Conservation (phyloP, 1,140 invertebrate species). For the Pseudomyrmex sp. region DNA sequence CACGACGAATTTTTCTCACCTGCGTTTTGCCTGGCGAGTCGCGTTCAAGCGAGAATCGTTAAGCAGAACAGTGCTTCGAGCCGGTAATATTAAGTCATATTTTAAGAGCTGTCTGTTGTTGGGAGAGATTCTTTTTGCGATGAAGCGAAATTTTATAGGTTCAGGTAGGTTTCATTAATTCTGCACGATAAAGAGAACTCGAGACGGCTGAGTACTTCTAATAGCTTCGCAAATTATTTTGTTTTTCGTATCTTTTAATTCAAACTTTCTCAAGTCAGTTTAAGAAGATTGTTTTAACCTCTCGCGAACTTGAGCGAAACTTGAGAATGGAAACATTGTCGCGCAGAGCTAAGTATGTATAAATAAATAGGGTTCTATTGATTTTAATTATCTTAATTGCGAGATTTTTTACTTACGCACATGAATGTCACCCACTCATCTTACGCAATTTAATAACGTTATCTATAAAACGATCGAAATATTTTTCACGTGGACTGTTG, state of each 20-base stretch:
- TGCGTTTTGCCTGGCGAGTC: background rate
- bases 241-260: too few species aligned
- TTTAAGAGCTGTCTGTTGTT: background rate
- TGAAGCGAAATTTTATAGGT: background rate
- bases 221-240: too few species aligned
- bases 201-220: too few species aligned
- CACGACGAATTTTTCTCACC: constrained; percentile 68
- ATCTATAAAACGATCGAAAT: background rate
- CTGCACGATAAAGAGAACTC: background rate
- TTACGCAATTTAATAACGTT: background rate
- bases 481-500: background rate
- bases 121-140: too few species aligned
- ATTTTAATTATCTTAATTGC: background rate
- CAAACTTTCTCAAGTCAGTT: too few species aligned
- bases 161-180: background rate
- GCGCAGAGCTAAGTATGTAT: too few species aligned
- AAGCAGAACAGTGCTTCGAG: constrained; percentile 1
- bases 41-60: background rate
- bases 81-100: background rate
- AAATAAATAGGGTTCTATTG: too few species aligned
- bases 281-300: too few species aligned
- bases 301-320: too few species aligned
- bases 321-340: too few species aligned
- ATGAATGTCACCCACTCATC: too few species aligned
- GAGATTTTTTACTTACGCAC: background rate